These are phyloP conservation scores for Echinops telfairi DNA, from an alignment of 2,113 vertebrate species.

Conservation along the genomic window DNA sequence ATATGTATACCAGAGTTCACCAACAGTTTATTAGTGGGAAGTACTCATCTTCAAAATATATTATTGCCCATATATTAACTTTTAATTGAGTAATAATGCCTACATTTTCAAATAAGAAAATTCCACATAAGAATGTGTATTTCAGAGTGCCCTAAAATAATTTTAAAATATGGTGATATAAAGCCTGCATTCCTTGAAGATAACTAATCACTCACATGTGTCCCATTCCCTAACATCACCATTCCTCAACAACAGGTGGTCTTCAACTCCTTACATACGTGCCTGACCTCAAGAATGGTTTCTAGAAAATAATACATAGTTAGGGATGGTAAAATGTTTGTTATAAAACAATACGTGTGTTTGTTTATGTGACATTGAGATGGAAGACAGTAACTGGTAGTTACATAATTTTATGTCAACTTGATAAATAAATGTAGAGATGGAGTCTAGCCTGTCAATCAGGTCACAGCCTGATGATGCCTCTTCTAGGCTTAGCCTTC, in stretches of 20 bases:
- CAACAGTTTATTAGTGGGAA: neutral
- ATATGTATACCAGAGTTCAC: neutral
- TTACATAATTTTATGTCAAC: too few relatives aligned
- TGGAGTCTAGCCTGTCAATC: too few relatives aligned
- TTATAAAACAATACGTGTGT: neutral
- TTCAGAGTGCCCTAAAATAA: neutral
- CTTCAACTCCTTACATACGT: neutral
- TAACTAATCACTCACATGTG: neutral
- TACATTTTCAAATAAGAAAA: neutral
- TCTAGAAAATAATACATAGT: neutral
- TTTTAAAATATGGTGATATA: neutral
- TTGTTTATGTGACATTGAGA: neutral
- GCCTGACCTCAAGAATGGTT: neutral
- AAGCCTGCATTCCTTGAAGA: neutral
- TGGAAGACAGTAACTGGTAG: neutral
- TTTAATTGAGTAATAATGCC: neutral
- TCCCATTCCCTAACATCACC: neutral
- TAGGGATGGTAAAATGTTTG: constrained; percentile 10
- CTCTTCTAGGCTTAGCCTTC: too few relatives aligned
- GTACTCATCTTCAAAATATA: neutral
- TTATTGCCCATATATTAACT: neutral
- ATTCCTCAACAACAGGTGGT: neutral
- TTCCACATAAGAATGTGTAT: neutral
- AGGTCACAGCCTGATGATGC: too few relatives aligned
- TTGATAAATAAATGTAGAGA: too few relatives aligned